Base-by-base conservation (phyloP, 2,113 vertebrate genomes). In the Cyrtonyx montezumae region DNA sequence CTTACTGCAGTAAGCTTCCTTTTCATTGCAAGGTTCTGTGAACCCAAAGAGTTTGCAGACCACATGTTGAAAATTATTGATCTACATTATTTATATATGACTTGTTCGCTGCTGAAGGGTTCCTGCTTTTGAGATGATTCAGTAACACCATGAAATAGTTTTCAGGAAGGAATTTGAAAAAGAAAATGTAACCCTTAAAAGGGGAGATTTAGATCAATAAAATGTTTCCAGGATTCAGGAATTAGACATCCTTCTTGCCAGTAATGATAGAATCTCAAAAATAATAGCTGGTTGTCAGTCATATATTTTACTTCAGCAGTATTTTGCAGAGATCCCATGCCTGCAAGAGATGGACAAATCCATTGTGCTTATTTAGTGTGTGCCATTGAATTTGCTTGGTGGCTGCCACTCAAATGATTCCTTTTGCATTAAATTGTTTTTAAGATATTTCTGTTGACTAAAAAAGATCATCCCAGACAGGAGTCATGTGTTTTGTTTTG, bases 31-130 rank as follows among this genome's bases (percentile, higher is more conserved):
- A 93, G 75, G 76, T 69, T 92, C 3, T 90, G 71, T 79, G 90
- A 96, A 95, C 87, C 45, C 82, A 22, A 79, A 65, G 87, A 84
- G n/a, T 88, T 80, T 92, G 84, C 91, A 94, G 91, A 93, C 85
- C 84, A 91, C 93, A 74, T 84, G 96, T 93, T 96, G 84, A 85
- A 96, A 95, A 82, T 88, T 94, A 96, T 95, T 80, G 91, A 93
- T 95, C 91, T 94, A 69, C 67, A 59, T 95, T 93, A 92, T 91
- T 96, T 96, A 95, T 95, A 92, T 87, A 79, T 89, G 87, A 89
- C 75, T 93, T 92, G 34, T 56, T 91, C 87, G 30, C 63, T 84
- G 42, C 87, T 94, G 95, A 92, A 91, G 34, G 67, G 63, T 91
- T 94, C 89, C 78, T 94, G 78, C 75, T 87, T 92, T 92, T 91